Base-by-base conservation (phyloP, 1,140 invertebrate species). In the Paramacrobiotus metropolitanus region DNA sequence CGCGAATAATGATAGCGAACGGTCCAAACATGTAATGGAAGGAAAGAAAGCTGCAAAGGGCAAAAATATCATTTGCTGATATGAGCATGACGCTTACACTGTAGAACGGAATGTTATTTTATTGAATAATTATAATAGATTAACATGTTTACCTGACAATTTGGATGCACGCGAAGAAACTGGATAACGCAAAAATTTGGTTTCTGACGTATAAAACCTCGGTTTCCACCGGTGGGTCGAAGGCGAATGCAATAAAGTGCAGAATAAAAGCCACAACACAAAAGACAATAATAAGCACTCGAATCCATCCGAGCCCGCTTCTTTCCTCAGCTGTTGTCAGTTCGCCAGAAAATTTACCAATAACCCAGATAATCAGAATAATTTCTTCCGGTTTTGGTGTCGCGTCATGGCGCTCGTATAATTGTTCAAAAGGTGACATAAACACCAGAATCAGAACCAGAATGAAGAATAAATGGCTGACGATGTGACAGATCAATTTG, bases 11-110 rank as follows among this genome's bases (percentile, higher is more conserved):
- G 62, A 82, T 80, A 2, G 80, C 78, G 94, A 94, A 99, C 0
- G 94, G 94, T 34, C 94, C 94, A 70, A 99, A 99, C 0, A 98
- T 77, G 74, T 98, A 88, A 75, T 98, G 94, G 72, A 99, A 97
- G 4, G 92, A 95, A 21, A 93, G 73, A 69, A 92, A 93, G 73
- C 98, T 94, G 48, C 15, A 55, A 55, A 20, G 48, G n/a, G 34
- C 34, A 40, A 40, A 40, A 9, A 40, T 40, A 9, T 40, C 34
- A 40, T n/a, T 40, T 40, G n/a, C n/a, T n/a, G n/a, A n/a, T n/a
- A n/a, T n/a, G n/a, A n/a, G n/a, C n/a, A n/a, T n/a, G n/a, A n/a
- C n/a, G n/a, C n/a, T n/a, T n/a, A n/a, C n/a, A n/a, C n/a, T n/a
- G n/a, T n/a, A n/a, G n/a, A n/a, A n/a, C n/a, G n/a, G n/a, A n/a